A percentile compares a stretch with the other conserved stretches of the same genome.
phyloP scores from a whole-genome alignment of 2,888 invertebrate species.

The Eueremaeus valkanovi region DNA sequence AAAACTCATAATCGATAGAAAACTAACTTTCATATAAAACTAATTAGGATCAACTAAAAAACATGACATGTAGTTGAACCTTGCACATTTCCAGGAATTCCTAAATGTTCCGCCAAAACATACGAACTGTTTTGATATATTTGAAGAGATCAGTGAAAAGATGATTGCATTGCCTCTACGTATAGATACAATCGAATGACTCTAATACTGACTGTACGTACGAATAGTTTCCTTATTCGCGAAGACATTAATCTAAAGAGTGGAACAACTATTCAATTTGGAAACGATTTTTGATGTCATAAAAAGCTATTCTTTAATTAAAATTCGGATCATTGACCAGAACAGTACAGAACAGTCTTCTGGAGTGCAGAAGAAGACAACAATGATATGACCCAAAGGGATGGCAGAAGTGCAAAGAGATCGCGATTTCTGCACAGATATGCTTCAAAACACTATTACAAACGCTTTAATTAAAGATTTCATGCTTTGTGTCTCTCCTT shows the following conservation, averaged over 20 bases:
- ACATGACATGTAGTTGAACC: too few relatives aligned
- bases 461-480: constrained; percentile 18
- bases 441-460: not conserved
- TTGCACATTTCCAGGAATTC: too few relatives aligned
- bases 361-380: not conserved
- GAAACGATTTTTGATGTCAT: not conserved
- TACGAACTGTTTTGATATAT: too few relatives aligned
- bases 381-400: not conserved
- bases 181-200: too few relatives aligned
- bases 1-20: too few relatives aligned
- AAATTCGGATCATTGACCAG: constrained; percentile 21
- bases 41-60: too few relatives aligned
- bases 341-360: not conserved
- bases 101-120: too few relatives aligned
- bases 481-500: not conserved
- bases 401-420: not conserved
- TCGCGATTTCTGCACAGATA: not conserved
- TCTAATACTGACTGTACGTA: too few relatives aligned
- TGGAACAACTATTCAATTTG: not conserved
- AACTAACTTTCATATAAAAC: too few relatives aligned
- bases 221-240: not conserved
- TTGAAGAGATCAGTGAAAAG: too few relatives aligned
- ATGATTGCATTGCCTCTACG: too few relatives aligned
- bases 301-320: constrained; percentile 30
- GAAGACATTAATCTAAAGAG: not conserved